These are phyloP conservation scores for Noturus placidus DNA, from an alignment of 2,113 vertebrate genomes.

Conservation along the genomic window DNA sequence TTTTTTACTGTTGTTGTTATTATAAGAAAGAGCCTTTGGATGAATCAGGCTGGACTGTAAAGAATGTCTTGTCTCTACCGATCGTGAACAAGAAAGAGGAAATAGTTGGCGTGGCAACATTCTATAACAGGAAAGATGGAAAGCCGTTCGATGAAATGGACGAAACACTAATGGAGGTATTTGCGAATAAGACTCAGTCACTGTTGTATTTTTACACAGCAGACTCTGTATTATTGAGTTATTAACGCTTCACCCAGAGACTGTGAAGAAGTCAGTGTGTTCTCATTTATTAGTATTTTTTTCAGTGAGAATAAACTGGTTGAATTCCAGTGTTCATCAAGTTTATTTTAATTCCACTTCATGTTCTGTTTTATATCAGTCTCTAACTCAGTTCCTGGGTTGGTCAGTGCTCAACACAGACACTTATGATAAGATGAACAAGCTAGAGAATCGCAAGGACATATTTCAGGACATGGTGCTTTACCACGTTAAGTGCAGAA, in stretches of 20 bases:
- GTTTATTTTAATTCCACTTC: background rate
- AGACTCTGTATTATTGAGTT: constrained; percentile 66
- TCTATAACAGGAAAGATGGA: constrained; percentile 96
- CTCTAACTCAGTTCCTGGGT: constrained; percentile 94
- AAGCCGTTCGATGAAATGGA: constrained; percentile 97
- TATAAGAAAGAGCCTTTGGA: constrained; percentile 87
- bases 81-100: constrained; percentile 98
- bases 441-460: constrained; percentile 93
- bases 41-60: constrained; percentile 87
- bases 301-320: background rate
- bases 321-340: background rate
- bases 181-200: constrained; percentile 53
- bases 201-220: constrained; percentile 66
- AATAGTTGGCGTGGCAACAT: constrained; percentile 94
- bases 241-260: constrained; percentile 14
- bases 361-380: constrained; percentile 66
- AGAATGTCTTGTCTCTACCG: constrained; percentile 93
- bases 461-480: constrained; percentile 95
- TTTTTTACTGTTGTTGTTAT: constrained; percentile 11
- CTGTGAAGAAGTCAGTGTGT: background rate
- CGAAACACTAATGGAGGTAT: constrained; percentile 94
- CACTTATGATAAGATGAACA: constrained; percentile 95
- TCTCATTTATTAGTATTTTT: background rate
- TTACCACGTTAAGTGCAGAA: constrained; percentile 90
- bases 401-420: constrained; percentile 95